Conservation (phyloP, 2,888 invertebrate species). For the Gonocerus acuteangulatus region DNA sequence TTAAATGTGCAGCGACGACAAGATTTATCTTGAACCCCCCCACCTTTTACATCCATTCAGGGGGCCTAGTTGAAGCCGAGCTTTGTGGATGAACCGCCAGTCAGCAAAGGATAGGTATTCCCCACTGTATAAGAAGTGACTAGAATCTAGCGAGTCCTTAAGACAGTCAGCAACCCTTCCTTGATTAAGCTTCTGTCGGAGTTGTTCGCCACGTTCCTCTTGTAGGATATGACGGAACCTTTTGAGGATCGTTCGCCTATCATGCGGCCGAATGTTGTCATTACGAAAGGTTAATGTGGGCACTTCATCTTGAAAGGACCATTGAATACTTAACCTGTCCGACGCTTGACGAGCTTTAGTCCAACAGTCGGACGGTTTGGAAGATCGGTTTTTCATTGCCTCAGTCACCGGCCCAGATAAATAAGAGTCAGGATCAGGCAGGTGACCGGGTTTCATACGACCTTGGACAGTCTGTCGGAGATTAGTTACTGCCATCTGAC, state of each 20-base stretch:
- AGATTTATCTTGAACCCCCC: no score
- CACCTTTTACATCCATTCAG: neutral
- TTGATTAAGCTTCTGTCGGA: constrained; percentile 26
- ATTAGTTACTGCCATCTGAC: no score
- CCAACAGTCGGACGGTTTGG: neutral
- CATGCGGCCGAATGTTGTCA: no score
- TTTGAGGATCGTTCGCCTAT: no score
- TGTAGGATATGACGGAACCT: neutral
- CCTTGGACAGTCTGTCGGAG: no score
- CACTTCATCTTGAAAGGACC: neutral
- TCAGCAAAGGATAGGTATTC: constrained; percentile 36
- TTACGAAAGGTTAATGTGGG: neutral
- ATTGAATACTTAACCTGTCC: neutral
- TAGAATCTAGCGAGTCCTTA: constrained; percentile 8
- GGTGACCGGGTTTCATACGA: no score
- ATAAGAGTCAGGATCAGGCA: no score
- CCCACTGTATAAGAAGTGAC: constrained; percentile 33
- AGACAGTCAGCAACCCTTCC: constrained; percentile 30
- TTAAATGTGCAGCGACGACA: no score
- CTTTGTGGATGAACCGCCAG: constrained; percentile 39
- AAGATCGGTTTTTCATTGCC: no score
- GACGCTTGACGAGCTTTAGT: constrained; percentile 6
- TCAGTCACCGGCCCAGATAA: no score
- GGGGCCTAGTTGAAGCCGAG: constrained; percentile 22
- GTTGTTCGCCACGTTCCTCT: neutral